These are phyloP conservation scores for Dicranocentrus wangi DNA, from an alignment of 2,888 invertebrate genomes.

Conservation along the genomic window DNA sequence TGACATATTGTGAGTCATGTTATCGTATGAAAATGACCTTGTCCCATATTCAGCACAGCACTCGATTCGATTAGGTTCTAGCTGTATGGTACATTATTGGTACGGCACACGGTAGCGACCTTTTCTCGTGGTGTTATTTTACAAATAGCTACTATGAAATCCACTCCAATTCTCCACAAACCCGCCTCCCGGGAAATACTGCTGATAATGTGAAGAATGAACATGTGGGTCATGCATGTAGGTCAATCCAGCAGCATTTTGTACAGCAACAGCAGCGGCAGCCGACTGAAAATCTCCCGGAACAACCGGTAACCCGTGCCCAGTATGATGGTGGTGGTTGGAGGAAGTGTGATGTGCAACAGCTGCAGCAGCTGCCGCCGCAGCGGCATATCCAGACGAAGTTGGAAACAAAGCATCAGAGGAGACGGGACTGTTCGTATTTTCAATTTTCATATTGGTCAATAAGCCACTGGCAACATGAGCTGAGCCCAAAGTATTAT, in stretches of 20 bases:
- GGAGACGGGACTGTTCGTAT: background rate
- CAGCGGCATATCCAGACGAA: conserved; percentile 43
- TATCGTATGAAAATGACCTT: too few relatives aligned
- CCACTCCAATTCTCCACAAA: conserved; percentile 68
- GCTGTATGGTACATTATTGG: too few relatives aligned
- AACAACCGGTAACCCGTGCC: conserved; percentile 60
- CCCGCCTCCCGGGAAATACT: conserved; percentile 69
- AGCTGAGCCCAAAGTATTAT: conserved; percentile 30
- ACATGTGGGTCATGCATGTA: conserved; percentile 70
- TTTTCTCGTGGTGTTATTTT: too few relatives aligned
- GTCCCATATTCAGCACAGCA: too few relatives aligned
- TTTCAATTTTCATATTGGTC: conserved; percentile 62
- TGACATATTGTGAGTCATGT: too few relatives aligned
- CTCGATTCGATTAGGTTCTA: too few relatives aligned
- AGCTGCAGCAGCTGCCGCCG: conserved; percentile 54
- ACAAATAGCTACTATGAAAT: conserved; percentile 67
- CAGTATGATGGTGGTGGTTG: conserved; percentile 53
- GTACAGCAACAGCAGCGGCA: conserved; percentile 54
- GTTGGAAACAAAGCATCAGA: conserved; percentile 42
- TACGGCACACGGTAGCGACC: too few relatives aligned
- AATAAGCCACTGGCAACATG: conserved; percentile 34
- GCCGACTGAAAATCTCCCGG: conserved; percentile 67
- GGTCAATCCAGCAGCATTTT: conserved; percentile 59
- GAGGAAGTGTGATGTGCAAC: conserved; percentile 50
- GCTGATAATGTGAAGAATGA: conserved; percentile 68